Evolutionary conservation across 2,888 invertebrate species (phyloP).

Genomic region (Megaustenia siamemsis): DNA sequence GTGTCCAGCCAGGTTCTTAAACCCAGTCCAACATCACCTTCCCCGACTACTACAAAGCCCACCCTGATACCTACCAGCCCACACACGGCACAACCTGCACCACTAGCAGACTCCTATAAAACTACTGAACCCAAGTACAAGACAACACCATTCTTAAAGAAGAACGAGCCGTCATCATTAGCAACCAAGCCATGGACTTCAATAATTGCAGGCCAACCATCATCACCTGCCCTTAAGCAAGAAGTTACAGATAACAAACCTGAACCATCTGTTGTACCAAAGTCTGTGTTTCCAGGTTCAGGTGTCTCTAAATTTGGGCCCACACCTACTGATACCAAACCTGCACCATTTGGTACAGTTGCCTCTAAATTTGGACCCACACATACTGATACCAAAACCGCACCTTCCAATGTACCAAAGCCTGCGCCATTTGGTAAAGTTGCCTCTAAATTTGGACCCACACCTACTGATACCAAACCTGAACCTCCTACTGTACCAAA

Average conservation of each 20-base stretch:
- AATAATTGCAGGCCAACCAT: background rate
- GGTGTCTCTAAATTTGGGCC: no score
- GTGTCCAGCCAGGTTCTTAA: background rate
- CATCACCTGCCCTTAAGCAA: background rate
- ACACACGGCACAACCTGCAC: background rate
- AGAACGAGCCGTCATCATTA: background rate
- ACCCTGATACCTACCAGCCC: background rate
- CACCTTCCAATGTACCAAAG: background rate
- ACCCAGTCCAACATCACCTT: background rate
- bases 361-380: constrained; percentile 28
- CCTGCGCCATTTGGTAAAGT: no score
- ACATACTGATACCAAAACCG: constrained; percentile 13
- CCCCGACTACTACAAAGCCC: background rate
- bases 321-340: background rate
- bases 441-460: constrained; percentile 29
- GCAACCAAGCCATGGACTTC: background rate
- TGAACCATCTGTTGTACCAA: no score
- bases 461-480: constrained; percentile 13
- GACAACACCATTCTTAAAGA: background rate
- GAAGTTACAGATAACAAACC: no score
- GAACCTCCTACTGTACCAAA: background rate
- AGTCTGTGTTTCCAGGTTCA: background rate
- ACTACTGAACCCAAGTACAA: background rate
- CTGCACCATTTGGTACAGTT: no score
- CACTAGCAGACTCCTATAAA: background rate